Evolutionary conservation across 2,888 invertebrate species (phyloP).

Genomic region (Glomeris marginata): DNA sequence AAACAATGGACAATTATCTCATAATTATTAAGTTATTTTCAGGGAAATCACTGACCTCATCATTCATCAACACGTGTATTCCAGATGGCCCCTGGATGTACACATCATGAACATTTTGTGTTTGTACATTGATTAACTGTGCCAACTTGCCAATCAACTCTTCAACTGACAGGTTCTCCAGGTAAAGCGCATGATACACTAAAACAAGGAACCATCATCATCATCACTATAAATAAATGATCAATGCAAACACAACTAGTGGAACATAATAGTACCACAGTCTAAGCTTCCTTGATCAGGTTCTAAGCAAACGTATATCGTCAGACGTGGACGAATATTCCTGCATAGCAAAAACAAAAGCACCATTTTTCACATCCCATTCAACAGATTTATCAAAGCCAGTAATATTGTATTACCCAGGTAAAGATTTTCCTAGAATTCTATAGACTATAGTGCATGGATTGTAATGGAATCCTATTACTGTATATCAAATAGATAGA

Average conservation of each 20-base stretch:
- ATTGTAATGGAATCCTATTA: too few relatives aligned
- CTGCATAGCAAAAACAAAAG: constrained; percentile 29
- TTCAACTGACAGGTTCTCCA: constrained; percentile 47
- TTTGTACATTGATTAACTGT: constrained; percentile 38
- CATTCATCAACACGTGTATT: constrained; percentile 66
- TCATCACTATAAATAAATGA: background rate
- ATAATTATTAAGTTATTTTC: background rate
- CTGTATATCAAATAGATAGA: too few relatives aligned
- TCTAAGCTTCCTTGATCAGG: constrained; percentile 29
- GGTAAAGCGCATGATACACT: constrained; percentile 66
- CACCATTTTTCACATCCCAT: background rate
- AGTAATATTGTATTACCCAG: background rate
- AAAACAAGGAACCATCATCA: constrained; percentile 13
- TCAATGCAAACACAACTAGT: background rate
- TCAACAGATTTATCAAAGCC: background rate
- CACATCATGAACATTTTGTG: constrained; percentile 39
- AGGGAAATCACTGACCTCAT: constrained; percentile 43
- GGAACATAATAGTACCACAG: background rate
- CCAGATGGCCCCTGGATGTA: constrained; percentile 69
- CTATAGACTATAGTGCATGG: too few relatives aligned
- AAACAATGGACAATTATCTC: too few relatives aligned
- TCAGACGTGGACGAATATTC: constrained; percentile 56
- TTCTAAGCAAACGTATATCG: constrained; percentile 64
- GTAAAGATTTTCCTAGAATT: too few relatives aligned
- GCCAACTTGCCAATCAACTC: constrained; percentile 52